A percentile compares a stretch with the other conserved stretches of the same genome.
Evolutionary conservation across 2,888 invertebrate species (phyloP).

Genomic region (Pecten maximus): DNA sequence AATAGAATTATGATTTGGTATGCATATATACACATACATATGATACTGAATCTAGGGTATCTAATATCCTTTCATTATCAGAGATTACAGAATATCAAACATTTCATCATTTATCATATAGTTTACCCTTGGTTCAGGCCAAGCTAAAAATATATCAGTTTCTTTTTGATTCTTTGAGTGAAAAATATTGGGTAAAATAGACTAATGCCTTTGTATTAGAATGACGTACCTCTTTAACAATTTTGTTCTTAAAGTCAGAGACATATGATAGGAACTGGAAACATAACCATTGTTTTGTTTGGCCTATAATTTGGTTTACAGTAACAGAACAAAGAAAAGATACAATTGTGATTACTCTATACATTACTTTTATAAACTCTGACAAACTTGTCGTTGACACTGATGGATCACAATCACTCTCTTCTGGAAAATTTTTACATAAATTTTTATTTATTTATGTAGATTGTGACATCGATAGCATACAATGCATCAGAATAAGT

Average conservation of each 20-base stretch:
- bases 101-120: not conserved
- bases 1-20: not conserved
- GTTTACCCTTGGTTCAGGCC: not conserved
- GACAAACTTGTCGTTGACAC: not conserved
- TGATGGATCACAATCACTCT: not conserved
- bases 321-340: not conserved
- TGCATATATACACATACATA: not conserved
- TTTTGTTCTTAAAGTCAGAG: no score
- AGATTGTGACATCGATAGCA: not conserved
- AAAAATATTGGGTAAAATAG: no score
- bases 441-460: constrained; percentile 9
- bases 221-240: no score
- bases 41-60: not conserved
- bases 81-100: not conserved
- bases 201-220: no score
- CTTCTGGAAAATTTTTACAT: not conserved
- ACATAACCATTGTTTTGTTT: no score
- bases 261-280: no score
- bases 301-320: no score
- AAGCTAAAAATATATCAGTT: not conserved
- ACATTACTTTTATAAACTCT: not conserved
- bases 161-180: no score
- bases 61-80: not conserved
- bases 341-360: not conserved
- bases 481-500: constrained; percentile 15